A percentile compares a stretch with the other conserved stretches of the same genome.
These are phyloP conservation scores for Tinamus major DNA, from an alignment of 2,797 vertebrate species.

Conservation along the genomic window DNA sequence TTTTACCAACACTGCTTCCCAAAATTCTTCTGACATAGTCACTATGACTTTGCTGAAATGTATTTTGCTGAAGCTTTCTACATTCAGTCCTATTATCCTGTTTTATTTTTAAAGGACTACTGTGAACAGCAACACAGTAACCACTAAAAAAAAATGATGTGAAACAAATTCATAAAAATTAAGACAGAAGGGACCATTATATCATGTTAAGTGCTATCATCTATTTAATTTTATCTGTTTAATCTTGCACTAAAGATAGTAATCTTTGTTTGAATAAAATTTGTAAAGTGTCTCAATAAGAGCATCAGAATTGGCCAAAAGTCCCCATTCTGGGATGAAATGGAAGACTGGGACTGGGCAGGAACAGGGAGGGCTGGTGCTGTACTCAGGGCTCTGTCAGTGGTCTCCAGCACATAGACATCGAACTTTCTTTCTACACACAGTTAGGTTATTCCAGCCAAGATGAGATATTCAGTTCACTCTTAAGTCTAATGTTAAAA, in stretches of 20 bases:
- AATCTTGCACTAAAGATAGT: neutral
- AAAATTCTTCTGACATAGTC: neutral
- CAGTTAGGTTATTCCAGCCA: neutral
- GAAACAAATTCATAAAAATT: neutral
- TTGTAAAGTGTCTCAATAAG: neutral
- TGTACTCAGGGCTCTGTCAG: neutral
- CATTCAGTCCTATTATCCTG: neutral
- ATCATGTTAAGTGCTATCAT: neutral
- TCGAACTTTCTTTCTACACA: rapidly evolving
- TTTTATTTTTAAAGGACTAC: neutral
- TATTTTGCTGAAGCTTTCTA: neutral
- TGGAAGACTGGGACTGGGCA: neutral
- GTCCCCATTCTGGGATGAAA: neutral
- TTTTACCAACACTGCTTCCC: neutral
- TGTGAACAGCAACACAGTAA: neutral
- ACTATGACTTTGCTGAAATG: neutral
- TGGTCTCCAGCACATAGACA: neutral
- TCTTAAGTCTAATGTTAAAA: neutral
- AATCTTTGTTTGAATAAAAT: neutral
- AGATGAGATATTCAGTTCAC: neutral
- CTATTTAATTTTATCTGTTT: neutral
- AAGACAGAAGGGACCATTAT: neutral
- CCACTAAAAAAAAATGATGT: neutral
- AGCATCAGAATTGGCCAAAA: neutral
- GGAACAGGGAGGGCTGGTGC: neutral